Evolutionary conservation across 1,140 invertebrate genomes (phyloP), one percentile per base, ranked within the genome.

Genomic region (Orius laevigatus): DNA sequence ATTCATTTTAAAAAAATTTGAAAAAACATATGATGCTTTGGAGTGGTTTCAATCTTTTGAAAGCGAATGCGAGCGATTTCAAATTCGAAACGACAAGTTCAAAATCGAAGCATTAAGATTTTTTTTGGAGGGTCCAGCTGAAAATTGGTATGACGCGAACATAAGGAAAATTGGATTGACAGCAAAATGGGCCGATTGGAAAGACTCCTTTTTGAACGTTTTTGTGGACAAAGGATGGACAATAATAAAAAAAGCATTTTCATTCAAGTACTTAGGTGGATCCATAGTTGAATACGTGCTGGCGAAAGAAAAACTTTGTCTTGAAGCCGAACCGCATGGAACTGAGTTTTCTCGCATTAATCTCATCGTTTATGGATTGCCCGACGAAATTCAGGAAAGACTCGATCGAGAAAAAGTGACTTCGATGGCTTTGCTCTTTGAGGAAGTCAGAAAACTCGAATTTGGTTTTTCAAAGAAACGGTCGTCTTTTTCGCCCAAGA

Each of bases 141-240:
- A 38, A 15, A 36, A 48, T 20, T 48, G 35, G 46, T 48, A 48
- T 48, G 46, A 48, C 2, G 20, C 33, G 10, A 47, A 47, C 35
- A 15, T 47, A 14, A 47, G 16, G 11, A 47, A 47, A 33, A 33
- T 34, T 47, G 45, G 33, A 15, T 19, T 35, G 14, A 14, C 10
- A 35, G 10, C 33, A n/a, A n/a, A n/a, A 18, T 47, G 45, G 45
- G 5, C 20, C n/a, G 45, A 31, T n/a, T 48, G 46, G 20, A 48
- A 48, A 48, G 31, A 15, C 9, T 38, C 33, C 9, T 48, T 48
- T 38, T 36, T 48, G 14, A 38, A 20, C 36, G 15, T 48, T 48
- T n/a, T 48, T 48, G 35, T 39, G 2, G 46, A 48, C 15, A 48
- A 48, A 38, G 35, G 46, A 5, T 39, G 46, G 46, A 18, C 35